phyloP scores from a whole-genome alignment of 1,140 invertebrate genomes.

The Polypedilum vanderplanki region DNA sequence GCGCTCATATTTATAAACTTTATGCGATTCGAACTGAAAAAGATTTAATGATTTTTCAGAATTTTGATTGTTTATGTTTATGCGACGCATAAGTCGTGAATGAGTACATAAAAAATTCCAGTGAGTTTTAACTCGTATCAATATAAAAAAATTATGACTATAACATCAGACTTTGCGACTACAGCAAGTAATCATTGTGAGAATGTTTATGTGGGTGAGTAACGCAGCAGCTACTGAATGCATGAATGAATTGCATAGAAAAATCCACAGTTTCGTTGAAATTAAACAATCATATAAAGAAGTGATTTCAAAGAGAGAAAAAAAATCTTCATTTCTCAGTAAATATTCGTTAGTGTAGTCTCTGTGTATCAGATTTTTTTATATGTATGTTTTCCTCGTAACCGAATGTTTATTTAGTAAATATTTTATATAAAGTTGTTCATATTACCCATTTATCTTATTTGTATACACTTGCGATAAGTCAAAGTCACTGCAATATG shows the following conservation, averaged over 20 bases:
- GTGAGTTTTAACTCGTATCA: background rate
- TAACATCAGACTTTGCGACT: background rate
- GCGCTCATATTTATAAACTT: conserved; percentile 16
- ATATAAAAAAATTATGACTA: background rate
- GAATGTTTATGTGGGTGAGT: background rate
- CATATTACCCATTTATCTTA: conserved; percentile 24
- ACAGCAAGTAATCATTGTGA: background rate
- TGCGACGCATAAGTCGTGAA: background rate
- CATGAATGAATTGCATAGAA: background rate
- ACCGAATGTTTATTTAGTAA: conserved; percentile 20
- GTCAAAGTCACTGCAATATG: too few species aligned
- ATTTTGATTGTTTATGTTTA: conserved; percentile 26
- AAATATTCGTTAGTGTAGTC: background rate
- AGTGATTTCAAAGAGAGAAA: background rate
- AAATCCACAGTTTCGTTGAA: too few species aligned
- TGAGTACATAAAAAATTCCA: background rate
- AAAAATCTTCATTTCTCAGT: background rate
- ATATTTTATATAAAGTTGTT: conserved; percentile 25
- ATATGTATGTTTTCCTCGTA: background rate
- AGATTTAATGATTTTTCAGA: conserved; percentile 20
- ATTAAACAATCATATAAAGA: conserved; percentile 1
- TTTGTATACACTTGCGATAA: too few species aligned
- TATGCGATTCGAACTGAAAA: conserved; percentile 14
- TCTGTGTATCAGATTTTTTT: conserved; percentile 24
- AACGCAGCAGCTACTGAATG: background rate